Base-by-base conservation (phyloP, 2,113 vertebrate species). In the Tautogolabrus adspersus region DNA sequence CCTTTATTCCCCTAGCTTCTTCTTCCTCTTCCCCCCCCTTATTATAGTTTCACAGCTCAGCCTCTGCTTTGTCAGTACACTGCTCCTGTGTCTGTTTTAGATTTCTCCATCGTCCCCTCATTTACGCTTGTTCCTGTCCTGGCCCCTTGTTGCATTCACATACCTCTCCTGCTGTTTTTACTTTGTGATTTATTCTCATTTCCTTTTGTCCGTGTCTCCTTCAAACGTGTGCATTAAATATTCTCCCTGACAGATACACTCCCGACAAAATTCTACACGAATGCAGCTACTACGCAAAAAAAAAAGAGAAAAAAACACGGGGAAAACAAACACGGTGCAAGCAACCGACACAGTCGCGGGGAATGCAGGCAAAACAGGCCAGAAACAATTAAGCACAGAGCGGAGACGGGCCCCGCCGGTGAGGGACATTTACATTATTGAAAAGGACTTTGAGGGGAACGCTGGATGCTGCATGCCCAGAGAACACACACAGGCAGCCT, bases 401-500 rank as follows among this genome's bases (percentile, higher is more conserved):
- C 47, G 34, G 52, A 84, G 84, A 88, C 8, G 8, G 58, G 68
- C 72, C 26, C 73, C 38, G 66, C 77, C 1, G 69, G 84, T 88
- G 88, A 92, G 72, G 77, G 88, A 86, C 83, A 90, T 90, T 75
- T 86, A 88, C 84, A 78, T 87, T 85, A 91, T 89, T 83, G 85
- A 88, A 82, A 90, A 81, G 49, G 88, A 87, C 87, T 87, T 86
- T 66, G 84, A 42, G 10, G 68, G 72, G 78, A 72, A 51, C 1
- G 6, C 16, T 62, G 64, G 78, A 66, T 66, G 87, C 69, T 72
- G 46, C 67, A 79, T 74, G 84, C 81, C 81, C 86, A 81, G 65
- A 83, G 85, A 85, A 74, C 84, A 82, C 55, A 78, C 57, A 65
- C 72, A 64, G 30, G 26, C 81, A 9, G 83, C 68, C 77, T 71